phyloP scores from a whole-genome alignment of 2,797 vertebrate genomes.

The Gallinago stenura region DNA sequence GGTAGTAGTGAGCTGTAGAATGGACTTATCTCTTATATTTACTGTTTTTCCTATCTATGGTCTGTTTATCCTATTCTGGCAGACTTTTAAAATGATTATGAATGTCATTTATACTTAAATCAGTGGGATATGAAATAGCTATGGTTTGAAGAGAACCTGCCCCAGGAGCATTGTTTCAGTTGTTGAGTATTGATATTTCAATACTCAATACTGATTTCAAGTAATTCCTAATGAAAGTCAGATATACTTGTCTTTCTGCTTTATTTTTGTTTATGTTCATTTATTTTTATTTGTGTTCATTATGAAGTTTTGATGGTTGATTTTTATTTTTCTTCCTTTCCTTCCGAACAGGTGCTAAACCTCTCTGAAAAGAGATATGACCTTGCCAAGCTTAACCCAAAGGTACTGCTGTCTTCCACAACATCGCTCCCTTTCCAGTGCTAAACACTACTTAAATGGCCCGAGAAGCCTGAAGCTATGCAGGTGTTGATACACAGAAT shows the following conservation, averaged over 20 bases:
- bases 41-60: not conserved
- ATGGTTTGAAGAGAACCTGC: not conserved
- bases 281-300: not conserved
- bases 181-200: not conserved
- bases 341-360: conserved; percentile 88
- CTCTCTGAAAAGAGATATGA: conserved; percentile 94
- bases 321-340: not conserved
- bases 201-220: not conserved
- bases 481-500: not conserved
- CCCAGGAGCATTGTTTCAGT: not conserved
- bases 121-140: not conserved
- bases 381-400: conserved; percentile 92
- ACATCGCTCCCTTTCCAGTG: not conserved
- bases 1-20: not conserved
- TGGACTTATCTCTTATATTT: not conserved
- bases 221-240: not conserved
- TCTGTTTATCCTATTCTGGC: not conserved
- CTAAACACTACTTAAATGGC: not conserved
- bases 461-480: not conserved
- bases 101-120: not conserved
- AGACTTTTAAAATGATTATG: not conserved
- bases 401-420: conserved; percentile 80
- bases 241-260: not conserved
- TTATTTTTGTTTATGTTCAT: not conserved
- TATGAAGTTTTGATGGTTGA: not conserved